Conservation (phyloP, 1,140 invertebrate species). For the Diabrotica undecimpunctata region DNA sequence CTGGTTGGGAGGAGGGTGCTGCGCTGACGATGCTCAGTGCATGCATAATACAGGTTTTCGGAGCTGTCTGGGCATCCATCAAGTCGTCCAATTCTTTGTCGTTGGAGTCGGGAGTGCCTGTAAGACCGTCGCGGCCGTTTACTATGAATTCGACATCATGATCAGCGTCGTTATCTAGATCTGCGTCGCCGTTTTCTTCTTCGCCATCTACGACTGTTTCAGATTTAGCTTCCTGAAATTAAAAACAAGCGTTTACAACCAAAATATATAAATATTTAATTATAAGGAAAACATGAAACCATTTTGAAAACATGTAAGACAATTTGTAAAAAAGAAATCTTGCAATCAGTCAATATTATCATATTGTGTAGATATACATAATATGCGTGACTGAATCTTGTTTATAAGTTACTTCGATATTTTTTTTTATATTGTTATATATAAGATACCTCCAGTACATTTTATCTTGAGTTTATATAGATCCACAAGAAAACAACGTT, state of each 20-base stretch:
- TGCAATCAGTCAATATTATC: no score
- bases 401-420: no score
- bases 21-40: conserved; percentile 45
- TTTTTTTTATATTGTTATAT: no score
- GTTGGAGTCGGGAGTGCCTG: conserved; percentile 44
- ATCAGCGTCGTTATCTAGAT: conserved; percentile 41
- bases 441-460: no score
- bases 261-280: no score
- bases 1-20: conserved; percentile 40
- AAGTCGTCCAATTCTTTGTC: conserved; percentile 47
- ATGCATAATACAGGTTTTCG: conserved; percentile 45
- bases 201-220: not conserved
- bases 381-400: no score
- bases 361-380: no score
- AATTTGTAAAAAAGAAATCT: no score
- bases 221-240: not conserved
- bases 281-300: no score
- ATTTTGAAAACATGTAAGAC: no score
- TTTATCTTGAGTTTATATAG: no score
- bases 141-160: conserved; percentile 43
- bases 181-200: conserved; percentile 28
- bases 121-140: conserved; percentile 43
- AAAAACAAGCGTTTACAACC: not conserved
- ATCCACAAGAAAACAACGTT: no score
- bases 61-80: conserved; percentile 43